These are phyloP conservation scores for Pegea sp. DNA, from an alignment of 23 tunicate species.

Conservation along the genomic window DNA sequence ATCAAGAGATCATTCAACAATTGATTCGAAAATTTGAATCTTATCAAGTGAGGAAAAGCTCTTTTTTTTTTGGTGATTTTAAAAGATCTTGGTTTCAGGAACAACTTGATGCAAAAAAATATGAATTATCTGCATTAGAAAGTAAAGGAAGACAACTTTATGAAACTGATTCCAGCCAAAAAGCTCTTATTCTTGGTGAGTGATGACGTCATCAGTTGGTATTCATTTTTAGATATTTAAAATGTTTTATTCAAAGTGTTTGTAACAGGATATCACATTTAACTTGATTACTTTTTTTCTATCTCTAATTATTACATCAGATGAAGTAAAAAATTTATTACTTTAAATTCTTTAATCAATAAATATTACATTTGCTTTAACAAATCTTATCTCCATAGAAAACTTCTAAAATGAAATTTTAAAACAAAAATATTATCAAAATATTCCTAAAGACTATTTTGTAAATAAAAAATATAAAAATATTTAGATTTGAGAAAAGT, in stretches of 20 bases:
- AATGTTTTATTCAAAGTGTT: constrained; percentile 1
- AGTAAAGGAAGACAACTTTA: constrained; percentile 55
- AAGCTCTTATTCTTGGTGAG: constrained; percentile 30
- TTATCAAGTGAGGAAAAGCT: constrained; percentile 9
- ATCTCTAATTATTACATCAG: too few species aligned
- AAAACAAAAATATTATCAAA: too few species aligned
- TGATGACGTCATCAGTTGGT: not conserved
- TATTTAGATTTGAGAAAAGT: too few species aligned
- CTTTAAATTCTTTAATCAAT: too few species aligned
- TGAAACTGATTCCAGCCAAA: constrained; percentile 61
- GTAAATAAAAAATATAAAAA: too few species aligned
- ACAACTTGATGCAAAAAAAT: constrained; percentile 48
- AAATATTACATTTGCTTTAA: too few species aligned
- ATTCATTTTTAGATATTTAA: not conserved
- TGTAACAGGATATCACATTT: too few species aligned
- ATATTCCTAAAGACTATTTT: too few species aligned
- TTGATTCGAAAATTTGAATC: constrained; percentile 19
- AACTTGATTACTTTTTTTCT: too few species aligned
- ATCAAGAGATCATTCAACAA: constrained; percentile 23
- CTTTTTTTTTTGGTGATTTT: not conserved
- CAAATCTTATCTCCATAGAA: too few species aligned
- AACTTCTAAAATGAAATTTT: too few species aligned
- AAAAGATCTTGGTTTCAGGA: constrained; percentile 6
- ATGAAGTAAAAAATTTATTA: too few species aligned
- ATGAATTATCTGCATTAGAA: constrained; percentile 34